These are phyloP conservation scores for Aquatica leii DNA, from an alignment of 2,888 invertebrate genomes.

Conservation along the genomic window DNA sequence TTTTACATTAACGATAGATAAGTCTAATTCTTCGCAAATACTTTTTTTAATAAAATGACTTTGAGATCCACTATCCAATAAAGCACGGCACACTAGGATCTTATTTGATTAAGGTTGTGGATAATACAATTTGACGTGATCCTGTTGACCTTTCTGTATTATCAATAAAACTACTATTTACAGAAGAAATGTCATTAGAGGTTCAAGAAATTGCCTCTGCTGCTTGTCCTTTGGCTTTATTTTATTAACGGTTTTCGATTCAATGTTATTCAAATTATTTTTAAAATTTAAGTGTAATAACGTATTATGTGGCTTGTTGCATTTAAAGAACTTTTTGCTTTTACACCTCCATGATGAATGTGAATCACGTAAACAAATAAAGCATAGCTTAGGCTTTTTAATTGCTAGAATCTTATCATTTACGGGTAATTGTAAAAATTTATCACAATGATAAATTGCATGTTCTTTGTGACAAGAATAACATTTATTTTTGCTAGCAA, in stretches of 20 bases:
- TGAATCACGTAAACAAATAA: background rate
- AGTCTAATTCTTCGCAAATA: no score
- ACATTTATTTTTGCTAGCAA: no score
- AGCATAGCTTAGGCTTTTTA: background rate
- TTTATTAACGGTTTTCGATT: background rate
- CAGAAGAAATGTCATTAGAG: background rate
- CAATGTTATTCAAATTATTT: background rate
- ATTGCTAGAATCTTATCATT: background rate
- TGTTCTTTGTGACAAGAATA: no score
- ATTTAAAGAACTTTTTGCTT: background rate
- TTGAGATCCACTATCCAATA: slow-evolving; percentile 4
- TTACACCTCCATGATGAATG: background rate
- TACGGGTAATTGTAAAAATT: no score
- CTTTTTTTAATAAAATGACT: background rate
- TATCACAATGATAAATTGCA: no score
- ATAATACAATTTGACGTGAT: no score
- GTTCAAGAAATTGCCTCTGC: background rate
- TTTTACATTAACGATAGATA: no score
- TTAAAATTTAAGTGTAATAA: background rate
- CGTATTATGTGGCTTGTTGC: background rate
- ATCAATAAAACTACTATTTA: background rate
- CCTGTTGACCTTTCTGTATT: background rate
- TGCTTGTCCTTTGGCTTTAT: no score
- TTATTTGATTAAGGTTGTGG: background rate
- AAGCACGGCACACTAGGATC: background rate